Base-by-base conservation (phyloP, 1,140 invertebrate species). In the Cherax quadricarinatus region DNA sequence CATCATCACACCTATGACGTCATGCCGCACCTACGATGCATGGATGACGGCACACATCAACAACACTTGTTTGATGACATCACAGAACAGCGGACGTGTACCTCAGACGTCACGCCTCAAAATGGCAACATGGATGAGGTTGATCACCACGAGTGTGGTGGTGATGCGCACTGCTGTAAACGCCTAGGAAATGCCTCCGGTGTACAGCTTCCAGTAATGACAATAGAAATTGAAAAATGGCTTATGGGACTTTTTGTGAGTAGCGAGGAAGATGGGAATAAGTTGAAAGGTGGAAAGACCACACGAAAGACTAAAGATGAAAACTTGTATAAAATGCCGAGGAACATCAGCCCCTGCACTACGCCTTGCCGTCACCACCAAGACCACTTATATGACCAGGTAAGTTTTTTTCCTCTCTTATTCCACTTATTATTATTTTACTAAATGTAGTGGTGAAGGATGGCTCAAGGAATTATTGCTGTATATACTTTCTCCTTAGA, bases 171-270 rank as follows among this genome's bases (percentile, higher is more conserved):
- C 57, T 14, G 75, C n/a, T 60, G 57, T 79, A 48, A 66, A n/a
- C 66, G 70, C 3, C 21, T 83, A 12, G 18, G 80, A 12, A 12
- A 51, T 21, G 41, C 48, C 81, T 78, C 81, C 3, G 81, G 82
- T 75, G 82, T 90, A 21, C 88, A 90, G 81, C 30, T 90, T n/a
- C 88, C 88, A 12, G 81, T 90, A 60, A 90, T 90, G 88, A 90
- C 88, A 30, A 41, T 90, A 5, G 80, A 90, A 75, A 90, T 90
- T 41, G 88, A 90, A 75, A 90, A 90, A 73, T 90, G 88, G 88
- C 41, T 90, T 0, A 90, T 90, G 88, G 88, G 88, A 5, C 49
- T 90, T 49, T 84, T 90, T 84, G 88, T 90, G 88, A 90, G 51
- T 66, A 81, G 84, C 41, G 81, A 90, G 81, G 81, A 70, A 60